Percentiles rank a stretch among this genome's conserved stretches.
Conservation (phyloP, 2,113 vertebrate genomes). For the Gasterosteus aculeatus region DNA sequence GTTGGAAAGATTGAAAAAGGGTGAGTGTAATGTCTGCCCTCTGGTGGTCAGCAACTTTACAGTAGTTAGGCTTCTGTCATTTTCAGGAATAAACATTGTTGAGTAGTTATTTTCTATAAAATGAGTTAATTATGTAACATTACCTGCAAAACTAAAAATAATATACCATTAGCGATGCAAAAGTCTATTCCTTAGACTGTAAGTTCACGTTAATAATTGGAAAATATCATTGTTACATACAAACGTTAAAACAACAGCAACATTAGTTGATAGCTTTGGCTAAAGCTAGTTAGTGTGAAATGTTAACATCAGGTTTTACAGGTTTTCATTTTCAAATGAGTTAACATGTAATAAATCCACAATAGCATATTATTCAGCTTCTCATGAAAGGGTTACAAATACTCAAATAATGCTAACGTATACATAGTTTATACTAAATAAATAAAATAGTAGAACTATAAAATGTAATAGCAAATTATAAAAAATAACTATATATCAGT, state of each 20-base stretch:
- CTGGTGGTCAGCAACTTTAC: neutral
- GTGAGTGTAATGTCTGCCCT: neutral
- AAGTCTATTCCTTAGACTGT: neutral
- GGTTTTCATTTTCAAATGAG: neutral
- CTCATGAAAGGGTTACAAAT: too few relatives aligned
- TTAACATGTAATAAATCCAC: neutral
- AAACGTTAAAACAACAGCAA: neutral
- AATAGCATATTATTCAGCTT: constrained; percentile 1
- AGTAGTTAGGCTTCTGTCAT: neutral
- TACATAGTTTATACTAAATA: neutral
- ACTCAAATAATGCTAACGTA: too few relatives aligned
- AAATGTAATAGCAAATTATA: neutral
- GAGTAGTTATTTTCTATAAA: neutral
- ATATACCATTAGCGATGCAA: neutral
- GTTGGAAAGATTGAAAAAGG: neutral
- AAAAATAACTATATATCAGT: neutral
- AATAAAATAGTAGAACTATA: neutral
- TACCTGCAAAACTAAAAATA: neutral
- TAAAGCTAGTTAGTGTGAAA: neutral
- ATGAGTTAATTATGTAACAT: too few relatives aligned
- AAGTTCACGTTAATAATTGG: neutral
- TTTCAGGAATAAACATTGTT: neutral
- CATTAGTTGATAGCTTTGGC: neutral
- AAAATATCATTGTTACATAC: neutral
- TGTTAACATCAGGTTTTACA: neutral